Percentiles rank a stretch among this genome's conserved stretches.
Conservation (phyloP, 1,140 invertebrate genomes). For the Notospermus geniculatus region DNA sequence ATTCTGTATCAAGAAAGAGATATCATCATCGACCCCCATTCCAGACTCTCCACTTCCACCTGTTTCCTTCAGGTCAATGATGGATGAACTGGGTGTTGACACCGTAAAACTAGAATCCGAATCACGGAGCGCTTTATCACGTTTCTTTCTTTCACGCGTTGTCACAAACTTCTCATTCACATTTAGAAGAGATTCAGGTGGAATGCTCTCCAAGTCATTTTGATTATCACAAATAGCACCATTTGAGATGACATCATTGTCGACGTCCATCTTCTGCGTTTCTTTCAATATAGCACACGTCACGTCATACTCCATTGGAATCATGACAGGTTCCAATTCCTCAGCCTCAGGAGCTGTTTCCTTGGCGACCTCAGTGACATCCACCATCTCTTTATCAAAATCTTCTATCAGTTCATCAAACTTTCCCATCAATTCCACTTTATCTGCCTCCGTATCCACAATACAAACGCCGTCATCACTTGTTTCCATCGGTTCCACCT, state of each 20-base stretch:
- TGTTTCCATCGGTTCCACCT: no score
- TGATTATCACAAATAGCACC: neutral
- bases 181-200: conserved; percentile 22
- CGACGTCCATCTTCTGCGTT: neutral
- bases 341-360: conserved; percentile 19
- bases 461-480: no score
- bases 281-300: neutral
- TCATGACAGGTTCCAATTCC: conserved; percentile 17
- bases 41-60: neutral
- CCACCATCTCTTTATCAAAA: neutral
- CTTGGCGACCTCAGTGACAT: neutral
- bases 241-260: no score
- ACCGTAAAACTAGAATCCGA: conserved; percentile 43
- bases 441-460: conserved; percentile 9
- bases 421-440: conserved; percentile 9
- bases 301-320: no score
- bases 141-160: conserved; percentile 21
- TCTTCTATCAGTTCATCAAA: conserved; percentile 7
- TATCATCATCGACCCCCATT: conserved; percentile 1
- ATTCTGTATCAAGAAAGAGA: neutral
- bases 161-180: conserved; percentile 48
- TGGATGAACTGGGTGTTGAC: conserved; percentile 31
- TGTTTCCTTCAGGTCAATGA: neutral
- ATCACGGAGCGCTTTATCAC: conserved; percentile 17
- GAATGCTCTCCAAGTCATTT: no score